phyloP scores from a whole-genome alignment of 2,113 vertebrate species.

The Bufo bufo region DNA sequence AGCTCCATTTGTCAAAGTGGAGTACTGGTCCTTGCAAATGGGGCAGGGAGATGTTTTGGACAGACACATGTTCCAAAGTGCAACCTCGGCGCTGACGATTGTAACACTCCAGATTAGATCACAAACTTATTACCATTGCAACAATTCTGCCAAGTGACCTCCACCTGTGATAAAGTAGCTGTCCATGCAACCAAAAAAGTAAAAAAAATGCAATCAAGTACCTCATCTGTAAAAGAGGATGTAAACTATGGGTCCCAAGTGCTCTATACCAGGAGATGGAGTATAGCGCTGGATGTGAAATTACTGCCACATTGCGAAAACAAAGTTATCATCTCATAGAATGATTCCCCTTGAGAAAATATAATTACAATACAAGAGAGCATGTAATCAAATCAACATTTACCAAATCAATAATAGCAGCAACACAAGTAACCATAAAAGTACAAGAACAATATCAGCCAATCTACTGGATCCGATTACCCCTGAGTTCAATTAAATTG shows the following conservation, averaged over 20 bases:
- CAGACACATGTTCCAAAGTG: background rate
- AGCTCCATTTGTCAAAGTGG: background rate
- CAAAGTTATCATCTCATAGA: background rate
- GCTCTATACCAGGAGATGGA: background rate
- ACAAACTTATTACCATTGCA: too few relatives aligned
- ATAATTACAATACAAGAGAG: conserved; percentile 16
- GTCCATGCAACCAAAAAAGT: too few relatives aligned
- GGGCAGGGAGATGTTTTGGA: too few relatives aligned
- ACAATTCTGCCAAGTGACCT: too few relatives aligned
- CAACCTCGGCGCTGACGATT: too few relatives aligned
- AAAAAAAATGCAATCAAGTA: too few relatives aligned
- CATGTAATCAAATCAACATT: conserved; percentile 35
- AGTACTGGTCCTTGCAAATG: background rate
- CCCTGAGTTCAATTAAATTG: background rate
- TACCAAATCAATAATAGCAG: conserved; percentile 26
- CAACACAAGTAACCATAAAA: background rate
- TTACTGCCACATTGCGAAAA: background rate
- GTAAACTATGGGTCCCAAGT: background rate
- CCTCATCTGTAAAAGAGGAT: background rate
- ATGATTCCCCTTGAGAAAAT: conserved; percentile 30
- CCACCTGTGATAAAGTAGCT: too few relatives aligned
- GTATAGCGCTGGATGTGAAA: background rate
- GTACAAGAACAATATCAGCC: background rate
- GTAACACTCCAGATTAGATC: too few relatives aligned
- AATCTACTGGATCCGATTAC: background rate